Evolutionary conservation across 92 coral and sea anemone genomes (phyloP).

Genomic region (Pocillopora grandis): DNA sequence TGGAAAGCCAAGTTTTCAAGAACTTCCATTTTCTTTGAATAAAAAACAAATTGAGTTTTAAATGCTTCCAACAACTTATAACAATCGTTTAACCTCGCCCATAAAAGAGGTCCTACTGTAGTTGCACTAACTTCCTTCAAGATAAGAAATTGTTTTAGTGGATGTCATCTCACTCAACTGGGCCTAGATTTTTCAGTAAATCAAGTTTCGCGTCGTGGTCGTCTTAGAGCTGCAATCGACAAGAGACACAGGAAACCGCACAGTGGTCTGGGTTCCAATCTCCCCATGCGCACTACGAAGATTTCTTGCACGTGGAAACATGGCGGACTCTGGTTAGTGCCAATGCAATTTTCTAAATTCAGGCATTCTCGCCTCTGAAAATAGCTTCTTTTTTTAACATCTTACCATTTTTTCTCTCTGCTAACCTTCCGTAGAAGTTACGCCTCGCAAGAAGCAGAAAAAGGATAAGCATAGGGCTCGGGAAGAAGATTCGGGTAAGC

Average conservation of each 20-base stretch:
- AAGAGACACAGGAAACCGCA: not conserved
- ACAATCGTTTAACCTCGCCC: too few species aligned
- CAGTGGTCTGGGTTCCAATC: slow-evolving; percentile 14
- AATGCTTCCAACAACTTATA: too few species aligned
- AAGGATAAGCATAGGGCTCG: slow-evolving; percentile 67
- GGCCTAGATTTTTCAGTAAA: too few species aligned
- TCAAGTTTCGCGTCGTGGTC: too few species aligned
- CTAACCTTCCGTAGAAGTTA: slow-evolving; percentile 36
- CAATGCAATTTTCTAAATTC: not conserved
- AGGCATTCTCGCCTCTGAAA: not conserved
- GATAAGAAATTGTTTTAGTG: too few species aligned
- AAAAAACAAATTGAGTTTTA: too few species aligned
- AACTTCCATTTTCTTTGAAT: too few species aligned
- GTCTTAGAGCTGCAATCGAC: not conserved
- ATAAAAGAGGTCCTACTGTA: too few species aligned
- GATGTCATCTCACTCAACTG: too few species aligned
- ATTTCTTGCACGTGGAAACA: slow-evolving; percentile 69
- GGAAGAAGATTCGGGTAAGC: slow-evolving; percentile 66
- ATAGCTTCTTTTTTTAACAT: not conserved
- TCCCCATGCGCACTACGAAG: slow-evolving; percentile 14
- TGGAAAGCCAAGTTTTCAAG: too few species aligned
- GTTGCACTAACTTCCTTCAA: too few species aligned
- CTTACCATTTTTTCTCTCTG: not conserved
- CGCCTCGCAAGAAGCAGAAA: slow-evolving; percentile 78
- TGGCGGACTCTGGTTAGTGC: slow-evolving; percentile 79